Evolutionary conservation across 2,113 vertebrate genomes (phyloP).

Genomic region (Bostrychus sinensis): DNA sequence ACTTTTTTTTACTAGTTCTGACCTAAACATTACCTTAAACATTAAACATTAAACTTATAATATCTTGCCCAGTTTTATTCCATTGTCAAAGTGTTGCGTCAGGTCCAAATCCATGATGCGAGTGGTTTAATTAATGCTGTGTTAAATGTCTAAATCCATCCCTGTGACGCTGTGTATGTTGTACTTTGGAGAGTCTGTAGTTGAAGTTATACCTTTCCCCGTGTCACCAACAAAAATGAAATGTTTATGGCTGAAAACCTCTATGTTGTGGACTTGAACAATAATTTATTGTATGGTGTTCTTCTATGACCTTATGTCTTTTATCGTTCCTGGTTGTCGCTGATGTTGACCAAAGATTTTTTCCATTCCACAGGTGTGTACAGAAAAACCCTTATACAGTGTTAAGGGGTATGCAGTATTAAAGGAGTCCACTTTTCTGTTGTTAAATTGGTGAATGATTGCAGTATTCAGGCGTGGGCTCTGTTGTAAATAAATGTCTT

Average conservation of each 20-base stretch:
- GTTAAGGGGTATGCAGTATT: conserved; percentile 68
- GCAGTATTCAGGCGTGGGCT: conserved; percentile 52
- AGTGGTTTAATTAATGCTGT: conserved; percentile 37
- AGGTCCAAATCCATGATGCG: conserved; percentile 38
- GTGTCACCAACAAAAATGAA: conserved; percentile 40
- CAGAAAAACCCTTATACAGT: conserved; percentile 34
- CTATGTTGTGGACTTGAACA: conserved; percentile 68
- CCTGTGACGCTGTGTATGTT: conserved; percentile 42
- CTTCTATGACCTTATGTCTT: conserved; percentile 44
- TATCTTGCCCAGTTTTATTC: background rate
- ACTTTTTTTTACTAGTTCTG: too few relatives aligned
- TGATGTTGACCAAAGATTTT: conserved; percentile 82
- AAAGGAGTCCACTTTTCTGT: conserved; percentile 35
- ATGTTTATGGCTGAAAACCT: conserved; percentile 53
- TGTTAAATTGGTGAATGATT: conserved; percentile 38
- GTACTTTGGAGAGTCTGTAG: conserved; percentile 39
- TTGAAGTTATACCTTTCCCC: conserved; percentile 45
- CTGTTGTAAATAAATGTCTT: conserved; percentile 31
- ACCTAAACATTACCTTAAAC: too few relatives aligned
- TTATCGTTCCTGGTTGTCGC: conserved; percentile 56
- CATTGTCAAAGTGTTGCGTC: conserved; percentile 44
- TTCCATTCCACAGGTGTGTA: conserved; percentile 47
- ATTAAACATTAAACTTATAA: background rate
- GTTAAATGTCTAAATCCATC: conserved; percentile 46
- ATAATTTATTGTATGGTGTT: conserved; percentile 74